Evolutionary conservation across 53 echinoderm and acorn worm species (phyloP), one percentile per base, ranked within the genome.

Genomic region (Mesocentrotus franciscanus): DNA sequence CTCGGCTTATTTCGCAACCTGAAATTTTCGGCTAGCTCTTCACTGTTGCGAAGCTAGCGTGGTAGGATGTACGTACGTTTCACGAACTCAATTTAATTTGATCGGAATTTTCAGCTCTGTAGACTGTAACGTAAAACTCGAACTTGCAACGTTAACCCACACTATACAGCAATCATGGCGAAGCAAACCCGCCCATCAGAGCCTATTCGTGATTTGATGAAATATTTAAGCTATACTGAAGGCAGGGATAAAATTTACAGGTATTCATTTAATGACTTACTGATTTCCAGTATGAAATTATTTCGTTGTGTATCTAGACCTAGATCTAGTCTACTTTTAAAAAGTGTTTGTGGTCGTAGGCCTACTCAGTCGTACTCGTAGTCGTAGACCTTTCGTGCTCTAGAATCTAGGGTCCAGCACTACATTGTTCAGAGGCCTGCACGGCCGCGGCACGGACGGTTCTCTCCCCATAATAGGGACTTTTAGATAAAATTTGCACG

Each of bases 221-320:
- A 97, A 93, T 97, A 95, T 62, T 94, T 96, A 49, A 97, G 97
- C 79, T 96, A 94, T 94, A 97, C 97, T 35, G 97, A 97, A 64
- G 97, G 97, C 29, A 85, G 97, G 59, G 97, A 97, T 57, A 97
- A 97, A 79, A 71, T 97, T 24, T 97, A 97, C 95, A 97, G 97
- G 97, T 97, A 83, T 36, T 72, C 68, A 92, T 60, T 90, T 11
- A 39, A 24, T 93, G 18, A 74, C 75, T 49, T 0, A 12, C 20
- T 34, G n/a, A n/a, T 61, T 61, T 89, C 10, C 30, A 30, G 39
- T 89, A 42, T 22, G 34, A 60, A 29, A 17, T 90, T 61, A 42
- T 36, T 60, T 62, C n/a, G 72, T n/a, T 49, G 49, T 49, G 6
- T 4, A 7, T 7, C 49, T 49, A 2, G 49, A 49, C 5, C 49